These are phyloP conservation scores for Mya arenaria DNA, from an alignment of 1,140 invertebrate species.

Conservation along the genomic window DNA sequence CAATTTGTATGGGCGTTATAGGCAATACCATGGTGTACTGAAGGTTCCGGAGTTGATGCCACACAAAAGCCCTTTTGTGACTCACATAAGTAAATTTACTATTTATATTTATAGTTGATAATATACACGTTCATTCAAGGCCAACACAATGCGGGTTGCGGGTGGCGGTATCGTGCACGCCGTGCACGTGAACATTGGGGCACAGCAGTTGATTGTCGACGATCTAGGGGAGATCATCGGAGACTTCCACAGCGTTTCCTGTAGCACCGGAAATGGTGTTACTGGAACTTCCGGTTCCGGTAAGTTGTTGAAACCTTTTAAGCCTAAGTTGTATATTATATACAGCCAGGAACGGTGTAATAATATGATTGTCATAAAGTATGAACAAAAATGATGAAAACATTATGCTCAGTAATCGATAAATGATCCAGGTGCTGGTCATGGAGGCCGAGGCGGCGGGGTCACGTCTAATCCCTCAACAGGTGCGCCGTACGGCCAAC, in stretches of 20 bases:
- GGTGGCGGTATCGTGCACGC: constrained; percentile 68
- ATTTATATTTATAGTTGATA: background rate
- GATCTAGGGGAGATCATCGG: constrained; percentile 68
- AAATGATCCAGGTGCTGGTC: constrained; percentile 71
- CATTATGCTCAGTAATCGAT: too few relatives aligned
- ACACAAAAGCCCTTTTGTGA: too few relatives aligned
- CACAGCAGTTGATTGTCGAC: constrained; percentile 63
- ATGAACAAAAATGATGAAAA: too few relatives aligned
- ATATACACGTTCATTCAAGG: constrained; percentile 53
- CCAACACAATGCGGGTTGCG: constrained; percentile 62
- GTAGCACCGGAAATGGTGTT: constrained; percentile 58
- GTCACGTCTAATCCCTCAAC: constrained; percentile 50
- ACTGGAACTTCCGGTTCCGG: constrained; percentile 53
- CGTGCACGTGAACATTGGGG: constrained; percentile 64
- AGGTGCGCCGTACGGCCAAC: constrained; percentile 61
- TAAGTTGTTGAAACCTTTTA: background rate
- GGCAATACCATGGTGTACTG: too few relatives aligned
- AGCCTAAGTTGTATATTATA: too few relatives aligned
- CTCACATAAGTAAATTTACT: too few relatives aligned
- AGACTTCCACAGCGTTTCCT: constrained; percentile 64
- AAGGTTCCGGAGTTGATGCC: too few relatives aligned
- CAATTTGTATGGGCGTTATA: too few relatives aligned
- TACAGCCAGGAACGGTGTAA: too few relatives aligned
- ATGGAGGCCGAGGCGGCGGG: constrained; percentile 70
- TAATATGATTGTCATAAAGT: too few relatives aligned